A percentile compares a stretch with the other conserved stretches of the same genome.
phyloP scores from a whole-genome alignment of 2,888 invertebrate species.

The Rhimphoctona megacephalus region DNA sequence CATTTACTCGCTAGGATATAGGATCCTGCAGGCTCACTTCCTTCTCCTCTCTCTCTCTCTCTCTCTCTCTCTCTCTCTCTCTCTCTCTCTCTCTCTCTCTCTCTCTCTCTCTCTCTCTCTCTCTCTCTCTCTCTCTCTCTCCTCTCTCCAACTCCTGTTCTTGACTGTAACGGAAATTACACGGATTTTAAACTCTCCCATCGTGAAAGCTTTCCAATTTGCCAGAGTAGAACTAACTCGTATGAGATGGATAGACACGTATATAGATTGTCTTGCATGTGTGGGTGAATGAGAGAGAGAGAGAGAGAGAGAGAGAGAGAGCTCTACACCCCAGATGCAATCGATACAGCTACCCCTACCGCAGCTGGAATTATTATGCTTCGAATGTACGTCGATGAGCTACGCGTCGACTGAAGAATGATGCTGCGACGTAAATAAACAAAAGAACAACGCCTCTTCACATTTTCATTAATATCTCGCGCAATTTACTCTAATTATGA shows the following conservation, averaged over 20 bases:
- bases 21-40: slow-evolving; percentile 32
- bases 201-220: slow-evolving; percentile 2
- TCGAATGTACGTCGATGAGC: slow-evolving; percentile 60
- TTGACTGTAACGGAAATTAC: slow-evolving; percentile 58
- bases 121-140: neutral
- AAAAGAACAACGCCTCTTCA: slow-evolving; percentile 11
- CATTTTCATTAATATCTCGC: neutral
- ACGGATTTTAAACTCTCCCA: slow-evolving; percentile 51
- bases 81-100: no score
- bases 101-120: neutral
- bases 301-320: slow-evolving; percentile 48
- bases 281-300: slow-evolving; percentile 28
- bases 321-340: slow-evolving; percentile 75
- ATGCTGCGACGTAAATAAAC: slow-evolving; percentile 37
- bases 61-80: neutral
- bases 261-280: slow-evolving; percentile 3
- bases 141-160: slow-evolving; percentile 18
- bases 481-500: neutral
- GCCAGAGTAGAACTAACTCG: slow-evolving; percentile 1
- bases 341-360: slow-evolving; percentile 75
- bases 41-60: neutral
- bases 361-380: slow-evolving; percentile 70
- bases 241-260: slow-evolving; percentile 6
- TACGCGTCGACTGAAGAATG: slow-evolving; percentile 35
- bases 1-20: slow-evolving; percentile 53